These are phyloP conservation scores for Lepus oiostolus DNA, from an alignment of 2,797 vertebrate genomes.

Conservation along the genomic window DNA sequence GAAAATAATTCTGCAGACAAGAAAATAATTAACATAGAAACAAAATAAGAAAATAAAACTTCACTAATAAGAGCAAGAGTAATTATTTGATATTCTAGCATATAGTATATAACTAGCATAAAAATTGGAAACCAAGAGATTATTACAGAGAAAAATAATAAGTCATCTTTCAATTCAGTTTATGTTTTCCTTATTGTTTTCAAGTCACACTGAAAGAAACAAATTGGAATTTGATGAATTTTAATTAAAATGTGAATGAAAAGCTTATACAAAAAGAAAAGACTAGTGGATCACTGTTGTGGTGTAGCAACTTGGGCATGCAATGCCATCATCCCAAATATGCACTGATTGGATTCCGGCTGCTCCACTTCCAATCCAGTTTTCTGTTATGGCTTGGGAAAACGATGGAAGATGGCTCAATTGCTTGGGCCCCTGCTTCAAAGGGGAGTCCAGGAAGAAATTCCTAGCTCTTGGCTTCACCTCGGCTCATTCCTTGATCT, in stretches of 20 bases:
- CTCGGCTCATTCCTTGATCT: too few species aligned
- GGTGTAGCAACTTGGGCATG: too few species aligned
- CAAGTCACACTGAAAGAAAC: neutral
- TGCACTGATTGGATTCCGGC: too few species aligned
- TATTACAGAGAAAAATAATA: neutral
- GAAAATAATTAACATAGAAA: neutral
- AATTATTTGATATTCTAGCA: neutral
- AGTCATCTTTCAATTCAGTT: neutral
- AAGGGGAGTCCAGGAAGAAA: too few species aligned
- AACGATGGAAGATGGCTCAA: too few species aligned
- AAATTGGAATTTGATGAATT: neutral
- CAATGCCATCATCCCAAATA: too few species aligned
- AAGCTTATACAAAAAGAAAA: neutral
- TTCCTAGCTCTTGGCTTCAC: too few species aligned
- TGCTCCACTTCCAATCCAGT: too few species aligned
- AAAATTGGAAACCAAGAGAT: neutral
- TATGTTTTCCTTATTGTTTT: neutral
- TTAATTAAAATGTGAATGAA: neutral
- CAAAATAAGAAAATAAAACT: constrained; percentile 45
- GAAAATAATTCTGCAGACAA: neutral
- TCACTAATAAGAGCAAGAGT: neutral
- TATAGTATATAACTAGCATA: neutral
- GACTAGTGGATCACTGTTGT: too few species aligned
- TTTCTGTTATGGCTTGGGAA: too few species aligned
- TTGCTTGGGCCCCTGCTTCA: too few species aligned